Evolutionary conservation across 2,797 vertebrate genomes (phyloP).

Genomic region (Ptychadena robeensis): DNA sequence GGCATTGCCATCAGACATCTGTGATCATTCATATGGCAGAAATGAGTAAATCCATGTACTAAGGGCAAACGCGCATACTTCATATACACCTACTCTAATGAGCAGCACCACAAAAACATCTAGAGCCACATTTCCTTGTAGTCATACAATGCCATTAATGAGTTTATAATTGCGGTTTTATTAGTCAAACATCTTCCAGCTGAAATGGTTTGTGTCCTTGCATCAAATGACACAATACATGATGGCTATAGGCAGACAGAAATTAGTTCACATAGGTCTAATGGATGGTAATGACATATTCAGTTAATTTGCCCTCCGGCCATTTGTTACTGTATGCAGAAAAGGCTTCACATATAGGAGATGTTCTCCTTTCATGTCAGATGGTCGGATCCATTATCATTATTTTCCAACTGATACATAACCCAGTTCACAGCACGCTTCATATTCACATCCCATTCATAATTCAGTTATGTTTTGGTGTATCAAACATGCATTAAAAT

Average conservation of each 20-base stretch:
- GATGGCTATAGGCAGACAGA: background rate
- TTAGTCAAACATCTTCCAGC: background rate
- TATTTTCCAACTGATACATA: background rate
- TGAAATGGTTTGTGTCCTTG: conserved; percentile 15
- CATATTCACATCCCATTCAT: background rate
- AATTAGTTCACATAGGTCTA: conserved; percentile 6
- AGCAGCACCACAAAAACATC: background rate
- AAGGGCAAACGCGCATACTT: background rate
- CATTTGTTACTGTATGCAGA: background rate
- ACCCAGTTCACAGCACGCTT: conserved; percentile 10
- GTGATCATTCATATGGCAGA: background rate
- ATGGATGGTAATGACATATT: conserved; percentile 27
- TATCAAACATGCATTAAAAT: background rate
- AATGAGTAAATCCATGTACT: background rate
- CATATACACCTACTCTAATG: background rate
- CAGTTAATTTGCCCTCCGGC: conserved; percentile 8
- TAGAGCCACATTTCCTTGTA: background rate
- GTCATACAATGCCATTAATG: background rate
- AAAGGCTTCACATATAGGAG: background rate
- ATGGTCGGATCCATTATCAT: background rate
- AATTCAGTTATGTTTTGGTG: conserved; percentile 5
- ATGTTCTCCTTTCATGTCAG: background rate
- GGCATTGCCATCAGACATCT: background rate
- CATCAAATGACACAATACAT: background rate
- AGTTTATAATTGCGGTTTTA: conserved; percentile 24